A percentile compares a stretch with the other conserved stretches of the same genome.
phyloP scores from a whole-genome alignment of 2,888 invertebrate genomes.

The Trichogramma dendrolimi region DNA sequence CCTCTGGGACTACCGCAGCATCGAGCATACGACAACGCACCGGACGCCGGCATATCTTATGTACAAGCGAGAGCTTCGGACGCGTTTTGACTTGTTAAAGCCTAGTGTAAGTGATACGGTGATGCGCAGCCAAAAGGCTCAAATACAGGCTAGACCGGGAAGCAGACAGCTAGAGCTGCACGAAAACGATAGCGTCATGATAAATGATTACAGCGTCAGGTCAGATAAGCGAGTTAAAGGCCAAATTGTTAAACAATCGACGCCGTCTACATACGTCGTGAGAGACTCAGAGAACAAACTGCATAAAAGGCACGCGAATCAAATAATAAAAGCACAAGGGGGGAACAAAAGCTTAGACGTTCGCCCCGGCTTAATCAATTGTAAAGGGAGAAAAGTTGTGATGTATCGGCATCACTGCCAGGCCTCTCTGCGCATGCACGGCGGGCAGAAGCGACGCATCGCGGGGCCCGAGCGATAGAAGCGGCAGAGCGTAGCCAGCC shows the following conservation, averaged over 20 bases:
- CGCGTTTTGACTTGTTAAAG: slow-evolving; percentile 17
- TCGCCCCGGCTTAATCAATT: neutral
- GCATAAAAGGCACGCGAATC: neutral
- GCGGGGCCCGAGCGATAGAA: too few species aligned
- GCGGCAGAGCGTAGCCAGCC: too few species aligned
- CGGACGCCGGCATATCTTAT: neutral
- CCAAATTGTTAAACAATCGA: slow-evolving; percentile 7
- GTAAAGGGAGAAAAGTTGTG: neutral
- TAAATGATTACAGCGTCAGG: slow-evolving; percentile 3
- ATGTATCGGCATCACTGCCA: neutral
- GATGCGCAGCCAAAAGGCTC: slow-evolving; percentile 25
- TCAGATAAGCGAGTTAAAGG: slow-evolving; percentile 2
- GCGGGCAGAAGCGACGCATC: neutral
- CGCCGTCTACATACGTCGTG: neutral
- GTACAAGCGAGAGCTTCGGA: slow-evolving; percentile 9
- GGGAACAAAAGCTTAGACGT: neutral
- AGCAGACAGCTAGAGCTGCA: slow-evolving; percentile 1
- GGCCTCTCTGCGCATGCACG: neutral
- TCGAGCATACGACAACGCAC: slow-evolving; percentile 20
- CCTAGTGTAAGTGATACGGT: neutral
- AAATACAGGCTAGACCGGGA: neutral
- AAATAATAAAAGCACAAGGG: neutral
- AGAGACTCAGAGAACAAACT: neutral
- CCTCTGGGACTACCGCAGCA: slow-evolving; percentile 12
- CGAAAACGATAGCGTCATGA: slow-evolving; percentile 5